Conservation (phyloP, 35 echinoderm and acorn worm genomes). For the Nesometra sesokonis region DNA sequence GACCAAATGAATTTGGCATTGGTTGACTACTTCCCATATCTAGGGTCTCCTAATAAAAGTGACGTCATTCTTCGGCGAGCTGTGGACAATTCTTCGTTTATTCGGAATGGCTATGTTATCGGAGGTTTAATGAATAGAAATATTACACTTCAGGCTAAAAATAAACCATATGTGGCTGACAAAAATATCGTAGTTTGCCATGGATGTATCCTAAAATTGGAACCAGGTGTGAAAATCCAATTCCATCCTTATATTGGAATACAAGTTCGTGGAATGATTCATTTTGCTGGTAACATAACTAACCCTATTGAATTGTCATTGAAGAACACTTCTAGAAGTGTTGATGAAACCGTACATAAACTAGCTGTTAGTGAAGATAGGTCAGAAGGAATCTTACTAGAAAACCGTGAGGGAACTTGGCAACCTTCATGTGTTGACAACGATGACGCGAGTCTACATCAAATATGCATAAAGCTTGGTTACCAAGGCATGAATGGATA, state of each 20-base stretch:
- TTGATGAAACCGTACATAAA: not conserved
- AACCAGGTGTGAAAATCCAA: not conserved
- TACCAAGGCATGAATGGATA: not conserved
- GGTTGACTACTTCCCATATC: not conserved
- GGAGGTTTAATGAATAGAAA: not conserved
- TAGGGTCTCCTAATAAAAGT: not conserved
- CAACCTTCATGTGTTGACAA: not conserved
- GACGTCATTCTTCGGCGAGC: not conserved
- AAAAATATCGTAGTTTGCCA: not conserved
- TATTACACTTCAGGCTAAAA: not conserved
- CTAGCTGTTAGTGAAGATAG: not conserved
- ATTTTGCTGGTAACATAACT: not conserved
- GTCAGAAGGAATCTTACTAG: not conserved
- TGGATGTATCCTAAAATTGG: not conserved
- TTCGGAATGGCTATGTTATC: not conserved
- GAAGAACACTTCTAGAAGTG: not conserved
- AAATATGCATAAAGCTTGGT: not conserved
- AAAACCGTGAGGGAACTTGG: not conserved
- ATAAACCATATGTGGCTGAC: not conserved
- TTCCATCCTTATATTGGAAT: not conserved
- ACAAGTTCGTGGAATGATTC: not conserved
- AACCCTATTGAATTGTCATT: not conserved
- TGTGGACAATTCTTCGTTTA: not conserved
- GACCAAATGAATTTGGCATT: not conserved
- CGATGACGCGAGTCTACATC: not conserved